Base-by-base conservation (phyloP, 2,797 vertebrate species). In the Malurus splendens region DNA sequence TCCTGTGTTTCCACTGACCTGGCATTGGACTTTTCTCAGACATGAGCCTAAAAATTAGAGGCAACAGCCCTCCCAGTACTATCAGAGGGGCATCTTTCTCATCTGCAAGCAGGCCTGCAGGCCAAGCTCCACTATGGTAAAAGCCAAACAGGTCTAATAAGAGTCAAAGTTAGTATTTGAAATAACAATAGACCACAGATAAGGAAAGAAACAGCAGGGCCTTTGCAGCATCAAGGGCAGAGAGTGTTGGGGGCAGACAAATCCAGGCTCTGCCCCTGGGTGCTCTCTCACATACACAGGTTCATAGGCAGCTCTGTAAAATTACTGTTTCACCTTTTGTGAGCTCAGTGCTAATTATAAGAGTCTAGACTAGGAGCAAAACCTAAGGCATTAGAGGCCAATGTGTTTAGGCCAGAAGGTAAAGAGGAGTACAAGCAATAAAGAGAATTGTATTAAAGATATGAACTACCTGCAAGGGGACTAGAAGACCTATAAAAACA, bases 401-500 rank as follows among this genome's bases (percentile, higher is more conserved):
- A 32, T 55, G 68, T 64, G 64, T 82, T 90, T 73, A 80, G 84
- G 67, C 92, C 67, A 92, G 89, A 88, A 94, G 75, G 82, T 68
- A 90, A 90, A 90, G 74, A 91, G 9, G 30, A 94, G 57, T 86
- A 84, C 59, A 89, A 80, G 90, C 79, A 96, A 95, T 95, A 96
- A 95, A 92, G 47, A 77, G 85, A 94, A 94, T 76, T 85, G 57
- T 75, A 91, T 95, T 92, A 92, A 94, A 95, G 66, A 80, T 92
- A 94, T 89, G 91, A 93, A 93, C 65, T 74, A 93, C 65, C 80
- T 48, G 79, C 75, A 89, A 94, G 55, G 68, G 71, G 55, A 86
- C 77, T 93, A 62, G 88, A 95, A 92, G 83, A 59, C 71, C 55
- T 89, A 89, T 83, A 88, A 94, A 94, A 94, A 54, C 50, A 64